Evolutionary conservation across 2,113 vertebrate species (phyloP).

Genomic region (Suricata suricatta): DNA sequence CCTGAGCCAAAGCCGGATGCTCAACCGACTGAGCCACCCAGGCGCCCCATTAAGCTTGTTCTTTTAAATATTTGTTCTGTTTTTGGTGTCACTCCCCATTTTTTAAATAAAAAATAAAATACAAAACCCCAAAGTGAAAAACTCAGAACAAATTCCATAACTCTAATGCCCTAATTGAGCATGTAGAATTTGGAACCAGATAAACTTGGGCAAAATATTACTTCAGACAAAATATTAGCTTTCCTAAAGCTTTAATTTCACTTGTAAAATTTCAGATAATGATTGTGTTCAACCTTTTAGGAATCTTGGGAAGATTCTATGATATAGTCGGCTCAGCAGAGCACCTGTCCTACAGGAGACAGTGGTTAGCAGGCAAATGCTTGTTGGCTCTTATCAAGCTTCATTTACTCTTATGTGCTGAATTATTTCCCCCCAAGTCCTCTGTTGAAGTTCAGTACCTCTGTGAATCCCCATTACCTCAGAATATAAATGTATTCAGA

Average conservation of each 20-base stretch:
- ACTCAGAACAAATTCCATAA: background rate
- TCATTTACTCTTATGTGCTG: background rate
- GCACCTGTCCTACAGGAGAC: background rate
- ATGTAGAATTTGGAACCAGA: background rate
- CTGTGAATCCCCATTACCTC: background rate
- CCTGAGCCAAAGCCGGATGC: too few relatives aligned
- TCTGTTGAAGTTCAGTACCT: background rate
- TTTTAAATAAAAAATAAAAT: background rate
- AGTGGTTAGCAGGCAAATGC: background rate
- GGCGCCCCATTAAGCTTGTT: background rate
- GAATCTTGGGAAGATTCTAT: background rate
- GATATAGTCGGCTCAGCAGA: background rate
- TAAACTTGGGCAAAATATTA: background rate
- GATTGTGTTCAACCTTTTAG: background rate
- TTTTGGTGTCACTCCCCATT: background rate
- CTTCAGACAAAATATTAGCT: background rate
- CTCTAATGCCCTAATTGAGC: background rate
- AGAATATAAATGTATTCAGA: background rate
- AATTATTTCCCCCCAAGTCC: background rate
- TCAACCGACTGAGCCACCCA: too few relatives aligned
- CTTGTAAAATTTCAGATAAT: background rate
- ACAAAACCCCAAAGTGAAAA: background rate
- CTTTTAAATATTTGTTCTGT: background rate
- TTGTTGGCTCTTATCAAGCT: background rate
- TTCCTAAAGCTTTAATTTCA: background rate